Evolutionary conservation across 2,888 invertebrate species (phyloP).

Genomic region (Leucophenga maculata): DNA sequence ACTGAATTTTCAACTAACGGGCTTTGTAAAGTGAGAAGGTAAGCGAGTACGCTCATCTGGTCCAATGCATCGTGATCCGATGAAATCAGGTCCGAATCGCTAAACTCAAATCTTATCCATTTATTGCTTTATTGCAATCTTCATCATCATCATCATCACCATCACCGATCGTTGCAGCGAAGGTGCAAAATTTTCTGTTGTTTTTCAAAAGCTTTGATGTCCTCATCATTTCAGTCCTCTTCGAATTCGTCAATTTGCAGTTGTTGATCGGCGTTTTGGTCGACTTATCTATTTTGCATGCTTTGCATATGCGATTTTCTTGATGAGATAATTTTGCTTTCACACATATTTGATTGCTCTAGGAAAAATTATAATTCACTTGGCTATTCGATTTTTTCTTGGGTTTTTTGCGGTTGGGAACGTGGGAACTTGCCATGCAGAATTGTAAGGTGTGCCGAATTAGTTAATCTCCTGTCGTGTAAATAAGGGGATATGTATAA

Average conservation of each 20-base stretch:
- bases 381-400: constrained; percentile 55
- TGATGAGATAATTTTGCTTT: constrained; percentile 24
- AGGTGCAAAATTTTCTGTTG: constrained; percentile 63
- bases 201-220: constrained; percentile 33
- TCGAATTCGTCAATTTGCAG: constrained; percentile 36
- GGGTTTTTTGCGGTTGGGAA: constrained; percentile 48
- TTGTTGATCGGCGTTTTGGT: constrained; percentile 45
- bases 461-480: constrained; percentile 53
- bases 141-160: constrained; percentile 28
- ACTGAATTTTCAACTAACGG: constrained; percentile 52
- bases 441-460: constrained; percentile 47
- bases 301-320: constrained; percentile 24
- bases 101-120: constrained; percentile 4
- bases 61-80: constrained; percentile 38
- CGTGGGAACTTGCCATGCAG: constrained; percentile 61
- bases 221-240: constrained; percentile 37
- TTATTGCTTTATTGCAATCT: constrained; percentile 33
- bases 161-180: constrained; percentile 44
- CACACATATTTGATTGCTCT: constrained; percentile 39
- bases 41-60: constrained; percentile 28
- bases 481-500: constrained; percentile 42
- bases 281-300: constrained; percentile 48
- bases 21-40: background rate
- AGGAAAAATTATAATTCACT: constrained; percentile 42
- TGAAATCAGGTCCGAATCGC: no score